A percentile compares a stretch with the other conserved stretches of the same genome.
Evolutionary conservation across 2,797 vertebrate species (phyloP).

Genomic region (Xenentodon cancila): DNA sequence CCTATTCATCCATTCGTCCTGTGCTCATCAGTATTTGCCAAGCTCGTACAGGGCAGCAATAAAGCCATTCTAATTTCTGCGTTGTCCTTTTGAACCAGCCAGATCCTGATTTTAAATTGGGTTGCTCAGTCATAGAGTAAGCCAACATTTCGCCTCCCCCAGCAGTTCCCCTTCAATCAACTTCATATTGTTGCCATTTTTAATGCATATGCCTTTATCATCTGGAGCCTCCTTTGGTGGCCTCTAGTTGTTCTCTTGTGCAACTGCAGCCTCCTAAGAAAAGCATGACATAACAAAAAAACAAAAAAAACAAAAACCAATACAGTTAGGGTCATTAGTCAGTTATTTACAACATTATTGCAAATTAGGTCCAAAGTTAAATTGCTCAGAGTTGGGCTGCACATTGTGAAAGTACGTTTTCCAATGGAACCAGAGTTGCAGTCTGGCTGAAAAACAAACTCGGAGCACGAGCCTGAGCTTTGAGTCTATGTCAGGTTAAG

Average conservation of each 20-base stretch:
- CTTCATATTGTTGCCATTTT: slow-evolving; percentile 54
- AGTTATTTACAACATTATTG: not conserved
- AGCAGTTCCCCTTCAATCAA: slow-evolving; percentile 56
- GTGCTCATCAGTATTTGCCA: slow-evolving; percentile 77
- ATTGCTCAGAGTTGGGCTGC: not conserved
- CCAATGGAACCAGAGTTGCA: not conserved
- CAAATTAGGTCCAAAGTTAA: not conserved
- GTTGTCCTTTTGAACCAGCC: slow-evolving; percentile 70
- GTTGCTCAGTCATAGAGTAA: slow-evolving; percentile 60
- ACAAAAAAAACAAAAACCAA: no score
- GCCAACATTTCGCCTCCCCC: slow-evolving; percentile 52
- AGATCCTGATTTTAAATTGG: slow-evolving; percentile 64
- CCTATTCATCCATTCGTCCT: slow-evolving; percentile 80
- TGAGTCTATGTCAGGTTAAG: slow-evolving; percentile 13
- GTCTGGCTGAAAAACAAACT: slow-evolving; percentile 2
- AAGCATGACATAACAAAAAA: slow-evolving; percentile 3
- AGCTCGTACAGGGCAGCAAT: slow-evolving; percentile 67
- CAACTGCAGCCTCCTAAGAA: slow-evolving; percentile 70
- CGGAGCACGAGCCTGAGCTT: not conserved
- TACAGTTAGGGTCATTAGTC: not conserved
- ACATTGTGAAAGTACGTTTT: not conserved
- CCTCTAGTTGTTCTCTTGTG: slow-evolving; percentile 85
- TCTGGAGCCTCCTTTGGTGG: slow-evolving; percentile 17
- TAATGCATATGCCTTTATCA: slow-evolving; percentile 31
- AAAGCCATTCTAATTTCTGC: slow-evolving; percentile 80